Conservation (phyloP, 92 coral and sea anemone genomes). For the Siderastrea radians region DNA sequence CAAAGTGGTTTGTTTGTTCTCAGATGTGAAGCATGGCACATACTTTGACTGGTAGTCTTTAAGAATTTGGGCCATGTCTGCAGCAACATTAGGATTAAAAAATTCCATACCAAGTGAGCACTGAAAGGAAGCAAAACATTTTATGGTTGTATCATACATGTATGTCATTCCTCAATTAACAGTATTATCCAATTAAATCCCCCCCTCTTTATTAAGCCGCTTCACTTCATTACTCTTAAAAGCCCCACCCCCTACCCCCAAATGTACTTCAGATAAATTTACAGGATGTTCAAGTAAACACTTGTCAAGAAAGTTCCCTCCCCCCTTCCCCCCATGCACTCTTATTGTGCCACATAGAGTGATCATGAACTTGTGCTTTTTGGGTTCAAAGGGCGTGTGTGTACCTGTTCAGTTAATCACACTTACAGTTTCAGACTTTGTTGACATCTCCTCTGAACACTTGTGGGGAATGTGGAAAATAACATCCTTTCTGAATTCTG, state of each 20-base stretch:
- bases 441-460: conserved; percentile 39
- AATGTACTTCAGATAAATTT: too few species aligned
- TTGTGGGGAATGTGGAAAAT: conserved; percentile 67
- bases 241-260: too few species aligned
- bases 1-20: background rate
- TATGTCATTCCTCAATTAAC: background rate
- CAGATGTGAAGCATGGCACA: conserved; percentile 14
- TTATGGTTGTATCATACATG: background rate
- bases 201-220: too few species aligned
- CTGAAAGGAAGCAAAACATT: conserved; percentile 20
- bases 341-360: background rate
- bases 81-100: conserved; percentile 60
- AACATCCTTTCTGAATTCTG: conserved; percentile 42
- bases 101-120: conserved; percentile 62
- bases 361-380: too few species aligned
- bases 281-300: too few species aligned
- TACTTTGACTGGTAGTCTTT: conserved; percentile 24
- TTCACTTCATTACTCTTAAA: too few species aligned
- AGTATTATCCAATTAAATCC: too few species aligned
- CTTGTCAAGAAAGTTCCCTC: background rate
- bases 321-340: background rate
- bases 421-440: conserved; percentile 26
- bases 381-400: background rate
- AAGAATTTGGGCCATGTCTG: conserved; percentile 57
- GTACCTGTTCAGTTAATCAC: background rate